These are phyloP conservation scores for Penelope pileata DNA, from an alignment of 2,113 vertebrate species.

Conservation along the genomic window DNA sequence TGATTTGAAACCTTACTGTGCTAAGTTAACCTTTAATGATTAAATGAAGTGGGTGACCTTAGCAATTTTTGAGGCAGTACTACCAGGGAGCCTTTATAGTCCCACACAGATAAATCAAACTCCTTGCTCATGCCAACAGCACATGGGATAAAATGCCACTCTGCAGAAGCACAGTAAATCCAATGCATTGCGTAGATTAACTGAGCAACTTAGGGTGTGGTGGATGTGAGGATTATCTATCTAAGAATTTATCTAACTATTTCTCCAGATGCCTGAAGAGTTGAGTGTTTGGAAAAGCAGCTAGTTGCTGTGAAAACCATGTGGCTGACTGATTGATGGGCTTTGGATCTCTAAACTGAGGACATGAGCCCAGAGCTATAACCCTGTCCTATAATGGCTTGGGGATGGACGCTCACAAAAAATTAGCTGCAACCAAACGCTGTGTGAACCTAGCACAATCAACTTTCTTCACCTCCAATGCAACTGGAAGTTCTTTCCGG, in stretches of 20 bases:
- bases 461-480: background rate
- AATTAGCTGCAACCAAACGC: background rate
- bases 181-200: background rate
- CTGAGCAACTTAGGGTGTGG: background rate
- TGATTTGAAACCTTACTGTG: background rate
- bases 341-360: background rate
- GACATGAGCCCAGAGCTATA: rapidly evolving
- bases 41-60: background rate
- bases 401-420: background rate
- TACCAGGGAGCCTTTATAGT: background rate
- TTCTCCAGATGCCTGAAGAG: background rate
- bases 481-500: background rate
- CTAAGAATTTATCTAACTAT: background rate
- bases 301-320: background rate
- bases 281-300: background rate
- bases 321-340: background rate
- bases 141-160: background rate
- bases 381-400: background rate
- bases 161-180: background rate
- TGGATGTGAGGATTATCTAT: background rate
- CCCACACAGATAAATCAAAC: background rate
- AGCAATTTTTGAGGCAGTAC: background rate
- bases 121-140: background rate
- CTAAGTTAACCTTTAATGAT: background rate
- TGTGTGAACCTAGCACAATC: background rate